Base-by-base conservation (phyloP, 2,888 invertebrate genomes). In the Osedax fenrisi region DNA sequence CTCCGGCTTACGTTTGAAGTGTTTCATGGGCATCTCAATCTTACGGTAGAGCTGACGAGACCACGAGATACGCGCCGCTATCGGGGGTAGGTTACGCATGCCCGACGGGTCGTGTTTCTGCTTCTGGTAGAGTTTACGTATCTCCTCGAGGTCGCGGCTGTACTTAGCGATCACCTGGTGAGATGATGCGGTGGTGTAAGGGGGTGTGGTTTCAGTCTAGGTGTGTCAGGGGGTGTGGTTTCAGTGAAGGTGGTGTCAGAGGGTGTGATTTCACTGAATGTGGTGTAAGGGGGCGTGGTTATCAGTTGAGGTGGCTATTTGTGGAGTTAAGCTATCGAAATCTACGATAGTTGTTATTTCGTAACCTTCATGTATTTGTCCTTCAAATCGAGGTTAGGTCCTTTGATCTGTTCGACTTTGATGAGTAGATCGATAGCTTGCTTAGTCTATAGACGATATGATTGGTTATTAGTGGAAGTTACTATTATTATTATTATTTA, bases 81-180 rank as follows among this genome's bases (percentile, higher is more conserved):
- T 90, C 0, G 94, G 94, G 2, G 95, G 93, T 83, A 92, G 90
- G 85, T 94, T 92, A 78, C 92, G 87, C 0, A 92, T 90, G 64
- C 94, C 86, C 0, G 92, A 92, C 0, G 94, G 94, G 83, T 93
- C 92, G 78, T 91, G 91, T 78, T 90, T 90, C 82, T 92, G 91
- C 79, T 90, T 90, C 80, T 91, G 91, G 83, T 93, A 95, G 81
- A 92, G 88, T 76, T 83, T 84, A 3, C 83, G 79, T 26, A 85
- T 91, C 78, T 91, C 88, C 79, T 94, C 93, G 0, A 94, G 89
- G 85, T 95, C 93, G 78, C 89, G 89, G 79, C 92, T 91, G 80
- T 84, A 86, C 67, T 81, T 82, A 72, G 79, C 79, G 67, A 86
- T 79, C 17, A 86, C 81, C 72, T 41, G 17, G 41, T n/a, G n/a